Evolutionary conservation across 2,113 vertebrate species (phyloP).

Genomic region (Nyctereutes procyonoides): DNA sequence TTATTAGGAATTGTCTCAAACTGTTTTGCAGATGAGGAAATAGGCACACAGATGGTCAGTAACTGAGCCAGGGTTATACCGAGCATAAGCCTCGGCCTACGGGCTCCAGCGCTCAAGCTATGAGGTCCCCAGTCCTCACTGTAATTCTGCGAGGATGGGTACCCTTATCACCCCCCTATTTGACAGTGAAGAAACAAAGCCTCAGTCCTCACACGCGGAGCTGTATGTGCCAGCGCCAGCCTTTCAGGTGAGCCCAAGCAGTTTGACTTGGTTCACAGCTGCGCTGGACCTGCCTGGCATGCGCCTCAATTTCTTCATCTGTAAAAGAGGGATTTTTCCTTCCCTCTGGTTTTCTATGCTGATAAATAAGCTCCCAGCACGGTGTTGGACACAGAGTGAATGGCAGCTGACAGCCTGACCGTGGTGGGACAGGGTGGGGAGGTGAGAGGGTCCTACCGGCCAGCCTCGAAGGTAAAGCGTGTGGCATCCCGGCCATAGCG

Average conservation of each 20-base stretch:
- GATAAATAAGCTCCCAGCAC: not conserved
- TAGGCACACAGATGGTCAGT: not conserved
- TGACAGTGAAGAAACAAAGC: not conserved
- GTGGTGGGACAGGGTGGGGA: accelerated
- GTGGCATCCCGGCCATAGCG: constrained; percentile 96
- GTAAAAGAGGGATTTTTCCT: not conserved
- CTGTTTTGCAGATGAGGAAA: not conserved
- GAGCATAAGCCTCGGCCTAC: not conserved
- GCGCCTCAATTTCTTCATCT: not conserved
- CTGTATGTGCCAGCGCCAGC: not conserved
- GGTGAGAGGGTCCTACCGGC: constrained; percentile 88
- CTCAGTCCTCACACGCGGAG: not conserved
- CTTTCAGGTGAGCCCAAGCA: not conserved
- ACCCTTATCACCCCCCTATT: not conserved
- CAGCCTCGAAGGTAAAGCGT: constrained; percentile 97
- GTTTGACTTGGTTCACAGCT: not conserved
- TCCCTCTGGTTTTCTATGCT: not conserved
- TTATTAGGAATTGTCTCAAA: not conserved
- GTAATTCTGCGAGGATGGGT: not conserved
- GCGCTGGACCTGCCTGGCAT: not conserved
- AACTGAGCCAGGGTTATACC: not conserved
- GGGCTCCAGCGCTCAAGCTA: not conserved
- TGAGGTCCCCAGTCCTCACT: not conserved
- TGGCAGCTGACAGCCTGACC: not conserved
- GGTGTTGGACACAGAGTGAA: not conserved